Conservation (phyloP, 2,113 vertebrate genomes). For the Caracal caracal region DNA sequence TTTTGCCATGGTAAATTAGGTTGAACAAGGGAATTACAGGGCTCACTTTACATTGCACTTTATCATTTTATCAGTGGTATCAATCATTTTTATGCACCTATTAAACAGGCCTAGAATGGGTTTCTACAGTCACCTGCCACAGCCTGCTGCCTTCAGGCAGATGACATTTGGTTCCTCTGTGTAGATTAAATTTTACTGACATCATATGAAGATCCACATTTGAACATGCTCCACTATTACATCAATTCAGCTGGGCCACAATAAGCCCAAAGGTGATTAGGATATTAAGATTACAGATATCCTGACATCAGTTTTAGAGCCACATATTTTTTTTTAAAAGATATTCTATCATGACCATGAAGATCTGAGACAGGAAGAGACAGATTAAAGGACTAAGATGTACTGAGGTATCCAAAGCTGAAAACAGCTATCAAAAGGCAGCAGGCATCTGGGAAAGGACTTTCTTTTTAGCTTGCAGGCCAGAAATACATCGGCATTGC, state of each 20-base stretch:
- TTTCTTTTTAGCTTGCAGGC: neutral
- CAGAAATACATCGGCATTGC: slow-evolving; percentile 57
- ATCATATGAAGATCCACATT: neutral
- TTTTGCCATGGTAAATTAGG: neutral
- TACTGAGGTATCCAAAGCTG: neutral
- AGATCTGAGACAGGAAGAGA: neutral
- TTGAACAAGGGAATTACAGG: neutral
- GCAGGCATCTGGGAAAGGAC: slow-evolving; percentile 23
- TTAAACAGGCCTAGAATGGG: neutral
- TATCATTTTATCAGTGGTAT: neutral
- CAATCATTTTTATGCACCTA: neutral
- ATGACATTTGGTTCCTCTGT: neutral
- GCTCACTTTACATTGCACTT: neutral
- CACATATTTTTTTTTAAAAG: neutral
- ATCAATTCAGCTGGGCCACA: neutral
- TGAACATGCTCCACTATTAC: neutral
- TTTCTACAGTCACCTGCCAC: neutral
- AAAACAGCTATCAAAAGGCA: slow-evolving; percentile 50
- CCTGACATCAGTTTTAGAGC: neutral
- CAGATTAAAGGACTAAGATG: slow-evolving; percentile 14
- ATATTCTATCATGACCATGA: neutral
- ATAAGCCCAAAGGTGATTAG: neutral
- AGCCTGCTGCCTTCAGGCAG: neutral
- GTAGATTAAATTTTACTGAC: neutral
- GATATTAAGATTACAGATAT: neutral